Percentiles rank a stretch among this genome's conserved stretches.
phyloP scores from a whole-genome alignment of 2,113 vertebrate genomes.

The Melierax canorus region DNA sequence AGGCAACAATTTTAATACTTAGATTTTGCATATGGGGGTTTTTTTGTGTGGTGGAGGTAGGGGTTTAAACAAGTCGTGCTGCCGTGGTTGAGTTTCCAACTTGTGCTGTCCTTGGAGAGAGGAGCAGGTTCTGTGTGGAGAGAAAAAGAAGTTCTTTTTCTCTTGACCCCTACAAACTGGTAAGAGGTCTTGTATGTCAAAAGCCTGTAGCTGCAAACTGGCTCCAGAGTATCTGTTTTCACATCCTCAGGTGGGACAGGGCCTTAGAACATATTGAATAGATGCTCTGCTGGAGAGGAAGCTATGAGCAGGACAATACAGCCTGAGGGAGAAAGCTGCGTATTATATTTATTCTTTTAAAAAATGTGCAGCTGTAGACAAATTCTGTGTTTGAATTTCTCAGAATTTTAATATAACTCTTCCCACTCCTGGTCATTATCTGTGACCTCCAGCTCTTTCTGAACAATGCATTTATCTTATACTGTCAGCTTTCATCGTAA shows the following conservation, averaged over 20 bases:
- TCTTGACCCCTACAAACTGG: not conserved
- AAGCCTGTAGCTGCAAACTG: not conserved
- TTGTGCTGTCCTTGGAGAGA: not conserved
- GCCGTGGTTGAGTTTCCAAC: not conserved
- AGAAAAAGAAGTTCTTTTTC: not conserved
- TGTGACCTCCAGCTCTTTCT: not conserved
- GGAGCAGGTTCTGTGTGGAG: not conserved
- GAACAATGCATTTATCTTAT: not conserved
- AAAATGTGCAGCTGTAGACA: not conserved
- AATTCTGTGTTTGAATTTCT: not conserved
- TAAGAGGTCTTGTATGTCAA: not conserved
- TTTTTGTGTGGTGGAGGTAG: not conserved
- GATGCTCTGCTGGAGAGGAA: not conserved
- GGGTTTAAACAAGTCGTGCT: not conserved
- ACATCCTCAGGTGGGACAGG: not conserved
- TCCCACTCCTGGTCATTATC: not conserved
- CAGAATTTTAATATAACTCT: not conserved
- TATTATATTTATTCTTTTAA: not conserved
- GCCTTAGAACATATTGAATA: not conserved
- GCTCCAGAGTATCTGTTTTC: not conserved
- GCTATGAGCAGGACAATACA: not conserved
- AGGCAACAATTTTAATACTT: not conserved
- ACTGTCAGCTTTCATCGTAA: not conserved
- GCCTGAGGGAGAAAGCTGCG: not conserved
- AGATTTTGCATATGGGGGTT: fast-evolving